Conservation (phyloP, 1,140 invertebrate genomes). For the Galleria mellonella region DNA sequence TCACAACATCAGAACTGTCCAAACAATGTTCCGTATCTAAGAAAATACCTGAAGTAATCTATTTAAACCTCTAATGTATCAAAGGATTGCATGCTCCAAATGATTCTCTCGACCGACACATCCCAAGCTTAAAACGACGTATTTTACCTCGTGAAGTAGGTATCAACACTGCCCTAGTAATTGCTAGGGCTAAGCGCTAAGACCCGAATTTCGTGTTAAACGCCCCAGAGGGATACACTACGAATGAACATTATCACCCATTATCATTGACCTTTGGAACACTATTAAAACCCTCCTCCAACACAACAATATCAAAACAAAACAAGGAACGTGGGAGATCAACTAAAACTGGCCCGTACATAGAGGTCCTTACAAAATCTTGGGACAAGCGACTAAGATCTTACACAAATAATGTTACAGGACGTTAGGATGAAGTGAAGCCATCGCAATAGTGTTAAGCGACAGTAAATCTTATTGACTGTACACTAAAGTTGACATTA, state of each 20-base stretch:
- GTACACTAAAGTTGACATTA: constrained; percentile 7
- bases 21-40: no score
- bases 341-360: constrained; percentile 19
- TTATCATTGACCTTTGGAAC: constrained; percentile 36
- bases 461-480: constrained; percentile 7
- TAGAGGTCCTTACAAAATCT: constrained; percentile 33
- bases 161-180: constrained; percentile 52
- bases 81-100: constrained; percentile 26
- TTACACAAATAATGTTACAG: constrained; percentile 24
- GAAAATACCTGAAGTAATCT: no score
- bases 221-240: constrained; percentile 37
- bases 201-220: constrained; percentile 62
- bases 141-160: constrained; percentile 35
- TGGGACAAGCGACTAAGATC: constrained; percentile 23
- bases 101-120: constrained; percentile 24
- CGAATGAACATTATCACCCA: constrained; percentile 50
- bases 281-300: constrained; percentile 7
- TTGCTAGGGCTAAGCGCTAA: constrained; percentile 61
- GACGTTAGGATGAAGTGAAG: constrained; percentile 16
- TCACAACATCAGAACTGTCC: no score
- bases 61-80: no score
- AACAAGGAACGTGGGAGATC: constrained; percentile 14
- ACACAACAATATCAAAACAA: not conserved
- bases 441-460: not conserved
- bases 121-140: constrained; percentile 24